phyloP scores from a whole-genome alignment of 1,140 invertebrate species.

The Eciton burchellii region DNA sequence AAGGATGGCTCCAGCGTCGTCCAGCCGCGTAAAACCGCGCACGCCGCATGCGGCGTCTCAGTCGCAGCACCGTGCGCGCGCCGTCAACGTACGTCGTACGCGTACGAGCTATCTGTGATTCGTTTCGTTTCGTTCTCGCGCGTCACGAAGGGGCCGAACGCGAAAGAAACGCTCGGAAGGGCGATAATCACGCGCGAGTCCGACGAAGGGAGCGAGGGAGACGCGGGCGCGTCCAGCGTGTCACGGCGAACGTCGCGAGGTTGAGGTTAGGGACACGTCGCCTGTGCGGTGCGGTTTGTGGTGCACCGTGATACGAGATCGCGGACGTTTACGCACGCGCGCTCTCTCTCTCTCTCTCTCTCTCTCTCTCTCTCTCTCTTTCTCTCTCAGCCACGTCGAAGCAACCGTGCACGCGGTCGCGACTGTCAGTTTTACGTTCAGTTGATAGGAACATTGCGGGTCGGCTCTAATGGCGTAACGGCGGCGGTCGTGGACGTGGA shows the following conservation, averaged over 20 bases:
- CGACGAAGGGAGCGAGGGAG: neutral
- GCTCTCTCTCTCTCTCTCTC: no score
- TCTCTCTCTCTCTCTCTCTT: no score
- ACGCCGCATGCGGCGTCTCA: slow-evolving; percentile 68
- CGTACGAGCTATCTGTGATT: neutral
- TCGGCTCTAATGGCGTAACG: slow-evolving; percentile 71
- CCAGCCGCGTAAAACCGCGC: slow-evolving; percentile 59
- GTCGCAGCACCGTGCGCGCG: slow-evolving; percentile 71
- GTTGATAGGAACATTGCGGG: slow-evolving; percentile 1
- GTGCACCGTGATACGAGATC: slow-evolving; percentile 1
- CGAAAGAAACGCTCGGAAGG: neutral
- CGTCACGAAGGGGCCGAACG: neutral
- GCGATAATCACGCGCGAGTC: neutral
- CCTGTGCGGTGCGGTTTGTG: slow-evolving; percentile 1
- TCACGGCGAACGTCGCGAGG: neutral
- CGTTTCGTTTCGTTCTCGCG: neutral
- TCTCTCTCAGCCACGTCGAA: neutral
- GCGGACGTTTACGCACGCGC: neutral
- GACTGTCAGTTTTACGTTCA: slow-evolving; percentile 41
- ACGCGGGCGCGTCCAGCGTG: neutral
- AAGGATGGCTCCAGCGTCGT: slow-evolving; percentile 23
- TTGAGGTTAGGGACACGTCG: slow-evolving; percentile 52
- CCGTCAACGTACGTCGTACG: slow-evolving; percentile 37
- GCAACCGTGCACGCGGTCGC: slow-evolving; percentile 3
- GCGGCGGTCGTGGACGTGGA: slow-evolving; percentile 41